phyloP scores from a whole-genome alignment of 1,140 invertebrate species.

The Megalonaias nervosa region DNA sequence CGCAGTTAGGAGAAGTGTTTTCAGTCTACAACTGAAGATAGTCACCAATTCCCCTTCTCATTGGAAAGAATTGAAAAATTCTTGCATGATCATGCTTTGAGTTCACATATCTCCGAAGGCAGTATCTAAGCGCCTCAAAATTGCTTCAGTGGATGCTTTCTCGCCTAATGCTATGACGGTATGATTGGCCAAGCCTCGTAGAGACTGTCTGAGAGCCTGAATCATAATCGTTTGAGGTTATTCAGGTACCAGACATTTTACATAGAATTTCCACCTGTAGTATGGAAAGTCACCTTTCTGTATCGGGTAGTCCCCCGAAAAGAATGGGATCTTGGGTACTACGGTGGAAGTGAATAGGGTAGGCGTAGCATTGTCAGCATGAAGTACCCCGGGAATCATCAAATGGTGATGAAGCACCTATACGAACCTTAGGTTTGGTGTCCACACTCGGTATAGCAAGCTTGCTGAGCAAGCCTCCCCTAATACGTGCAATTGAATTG shows the following conservation, averaged over 20 bases:
- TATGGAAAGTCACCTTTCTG: slow-evolving; percentile 6
- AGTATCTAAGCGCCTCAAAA: slow-evolving; percentile 7
- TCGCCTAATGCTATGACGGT: slow-evolving; percentile 4
- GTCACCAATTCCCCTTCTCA: slow-evolving; percentile 4
- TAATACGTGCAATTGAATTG: no score
- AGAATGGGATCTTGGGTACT: no score
- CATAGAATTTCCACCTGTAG: neutral
- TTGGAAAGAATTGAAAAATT: slow-evolving; percentile 10
- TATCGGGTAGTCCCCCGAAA: slow-evolving; percentile 13
- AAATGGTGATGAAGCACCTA: no score
- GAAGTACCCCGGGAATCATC: no score
- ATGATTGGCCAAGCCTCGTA: neutral
- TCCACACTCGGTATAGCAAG: no score
- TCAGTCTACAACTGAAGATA: slow-evolving; percentile 6
- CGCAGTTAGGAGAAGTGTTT: slow-evolving; percentile 7
- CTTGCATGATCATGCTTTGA: slow-evolving; percentile 20
- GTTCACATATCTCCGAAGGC: slow-evolving; percentile 19
- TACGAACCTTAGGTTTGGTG: no score
- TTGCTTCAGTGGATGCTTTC: slow-evolving; percentile 2
- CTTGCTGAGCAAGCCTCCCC: no score
- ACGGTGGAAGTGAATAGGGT: no score
- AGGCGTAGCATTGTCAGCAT: neutral
- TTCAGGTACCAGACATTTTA: neutral
- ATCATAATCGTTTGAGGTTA: neutral
- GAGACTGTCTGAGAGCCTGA: slow-evolving; percentile 4